Base-by-base conservation (phyloP, 2,797 vertebrate species). In the Crax fasciolata region DNA sequence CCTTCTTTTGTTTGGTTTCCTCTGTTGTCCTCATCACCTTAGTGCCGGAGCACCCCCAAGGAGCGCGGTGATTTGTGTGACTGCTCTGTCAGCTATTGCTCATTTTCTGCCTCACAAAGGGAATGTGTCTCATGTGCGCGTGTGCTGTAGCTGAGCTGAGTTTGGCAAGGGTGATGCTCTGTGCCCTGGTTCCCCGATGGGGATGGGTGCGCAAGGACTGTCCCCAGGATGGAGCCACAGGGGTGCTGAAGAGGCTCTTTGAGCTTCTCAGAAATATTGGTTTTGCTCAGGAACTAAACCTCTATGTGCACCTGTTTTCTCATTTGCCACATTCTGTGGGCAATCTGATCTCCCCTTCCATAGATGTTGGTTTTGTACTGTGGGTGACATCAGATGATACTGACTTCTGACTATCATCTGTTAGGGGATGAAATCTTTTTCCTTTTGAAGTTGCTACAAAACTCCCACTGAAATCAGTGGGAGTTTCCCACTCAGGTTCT, bases 21-120 rank as follows among this genome's bases (percentile, higher is more conserved):
- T 67, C 71, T 78, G n/a, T 18, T 89, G 67, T 27, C 61, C 59
- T 49, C 30, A 28, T 38, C 28, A 12, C 63, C 62, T 0, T 38
- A 59, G 3, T 25, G 11, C 4, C 11, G 5, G 57, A 19, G 41
- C 28, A 25, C 43, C 35, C 1, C 44, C 35, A 51, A 35, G 32
- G 57, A 89, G n/a, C 0, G 0, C 79, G 52, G 6, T 15, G 19
- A 38, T 54, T 65, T 38, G 15, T 8, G 16, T 62, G 55, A 32
- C 79, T 48, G 16, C 55, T 71, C 66, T 63, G 24, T 8, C 75
- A 21, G 20, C 16, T 63, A 7, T 20, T 55, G 43, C 41, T 92
- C 3, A 3, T 71, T 84, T 79, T 71, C 21, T 57, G 82, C 76
- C 48, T 76, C 24, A 30, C 0, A 2, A 57, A 49, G 55, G 19